These are phyloP conservation scores for Physeter macrocephalus DNA, from an alignment of 2,113 vertebrate species.

Conservation along the genomic window DNA sequence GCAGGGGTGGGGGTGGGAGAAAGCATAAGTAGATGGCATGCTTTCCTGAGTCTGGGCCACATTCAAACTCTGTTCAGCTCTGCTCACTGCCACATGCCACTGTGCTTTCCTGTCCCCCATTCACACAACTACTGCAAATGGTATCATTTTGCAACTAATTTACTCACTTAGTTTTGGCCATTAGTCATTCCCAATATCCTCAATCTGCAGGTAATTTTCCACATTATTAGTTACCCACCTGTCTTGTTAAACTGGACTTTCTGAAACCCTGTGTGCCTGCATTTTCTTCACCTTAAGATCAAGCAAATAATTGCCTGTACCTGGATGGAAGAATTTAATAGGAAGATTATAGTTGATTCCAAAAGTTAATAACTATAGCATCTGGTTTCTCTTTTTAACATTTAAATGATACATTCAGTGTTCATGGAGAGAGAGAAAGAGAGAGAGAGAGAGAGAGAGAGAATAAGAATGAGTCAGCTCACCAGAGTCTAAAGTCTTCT, in stretches of 20 bases:
- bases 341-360: constrained; percentile 85
- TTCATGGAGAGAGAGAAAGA: constrained; percentile 49
- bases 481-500: constrained; percentile 72
- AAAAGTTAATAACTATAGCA: constrained; percentile 87
- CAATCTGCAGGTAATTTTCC: constrained; percentile 91
- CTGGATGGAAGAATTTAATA: constrained; percentile 87
- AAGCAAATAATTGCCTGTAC: constrained; percentile 85
- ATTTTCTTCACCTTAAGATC: constrained; percentile 85
- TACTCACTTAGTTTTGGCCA: constrained; percentile 87
- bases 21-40: constrained; percentile 52
- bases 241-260: constrained; percentile 89
- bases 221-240: constrained; percentile 91
- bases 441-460: constrained; percentile 55
- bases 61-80: constrained; percentile 72
- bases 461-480: constrained; percentile 59
- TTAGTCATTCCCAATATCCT: constrained; percentile 89
- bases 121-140: constrained; percentile 84
- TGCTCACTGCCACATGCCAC: constrained; percentile 83
- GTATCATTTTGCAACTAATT: constrained; percentile 90
- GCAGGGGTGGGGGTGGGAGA: background rate
- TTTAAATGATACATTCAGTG: constrained; percentile 75
- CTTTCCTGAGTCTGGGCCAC: constrained; percentile 76
- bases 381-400: constrained; percentile 86
- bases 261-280: constrained; percentile 83
- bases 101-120: constrained; percentile 79